Conservation (phyloP, 2,797 vertebrate species). For the Mastacembelus armatus region DNA sequence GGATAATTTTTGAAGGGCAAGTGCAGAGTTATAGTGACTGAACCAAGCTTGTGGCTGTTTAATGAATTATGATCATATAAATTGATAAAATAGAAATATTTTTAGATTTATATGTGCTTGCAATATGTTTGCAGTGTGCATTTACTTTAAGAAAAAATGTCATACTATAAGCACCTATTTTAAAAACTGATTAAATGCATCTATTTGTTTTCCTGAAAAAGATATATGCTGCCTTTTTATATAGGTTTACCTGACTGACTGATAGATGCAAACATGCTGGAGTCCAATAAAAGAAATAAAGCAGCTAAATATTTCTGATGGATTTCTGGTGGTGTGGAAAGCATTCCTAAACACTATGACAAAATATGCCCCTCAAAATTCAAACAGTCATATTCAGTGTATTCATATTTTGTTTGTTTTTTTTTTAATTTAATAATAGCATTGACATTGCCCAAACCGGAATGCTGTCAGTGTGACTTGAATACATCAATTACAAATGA, state of each 20-base stretch:
- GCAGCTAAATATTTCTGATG: not conserved
- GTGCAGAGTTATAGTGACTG: not conserved
- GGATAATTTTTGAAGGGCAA: constrained; percentile 33
- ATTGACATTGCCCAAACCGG: constrained; percentile 3
- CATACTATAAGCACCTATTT: not conserved
- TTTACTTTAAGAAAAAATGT: too few species aligned
- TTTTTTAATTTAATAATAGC: constrained; percentile 13
- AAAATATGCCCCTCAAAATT: too few species aligned
- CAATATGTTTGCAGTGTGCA: not conserved
- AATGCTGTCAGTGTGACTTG: constrained; percentile 10
- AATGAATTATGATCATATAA: not conserved
- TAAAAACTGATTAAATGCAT: not conserved
- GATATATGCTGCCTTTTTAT: not conserved
- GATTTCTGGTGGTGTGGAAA: not conserved
- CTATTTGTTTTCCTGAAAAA: not conserved
- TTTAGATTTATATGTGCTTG: not conserved
- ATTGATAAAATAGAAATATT: not conserved
- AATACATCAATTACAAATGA: constrained; percentile 8
- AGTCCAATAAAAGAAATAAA: not conserved
- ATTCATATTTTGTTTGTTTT: too few species aligned
- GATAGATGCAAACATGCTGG: not conserved
- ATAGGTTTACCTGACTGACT: too few species aligned
- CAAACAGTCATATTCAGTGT: constrained; percentile 1
- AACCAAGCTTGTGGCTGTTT: not conserved
- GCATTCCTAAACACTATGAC: not conserved